Conservation (phyloP, 2,888 invertebrate species). For the Pteria penguin region DNA sequence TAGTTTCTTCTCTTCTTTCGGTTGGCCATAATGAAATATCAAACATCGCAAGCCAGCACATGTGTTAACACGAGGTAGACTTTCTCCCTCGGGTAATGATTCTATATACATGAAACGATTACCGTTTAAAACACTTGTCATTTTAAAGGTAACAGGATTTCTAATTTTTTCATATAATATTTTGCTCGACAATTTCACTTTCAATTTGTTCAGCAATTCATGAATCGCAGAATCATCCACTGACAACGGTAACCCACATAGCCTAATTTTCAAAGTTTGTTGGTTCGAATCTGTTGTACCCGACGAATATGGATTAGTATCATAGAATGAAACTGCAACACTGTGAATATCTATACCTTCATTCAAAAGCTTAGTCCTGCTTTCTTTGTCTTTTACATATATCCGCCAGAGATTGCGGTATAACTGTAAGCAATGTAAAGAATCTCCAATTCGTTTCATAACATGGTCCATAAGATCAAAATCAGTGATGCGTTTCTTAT, state of each 20-base stretch:
- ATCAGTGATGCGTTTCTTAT: too few relatives aligned
- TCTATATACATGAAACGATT: background rate
- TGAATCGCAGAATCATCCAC: background rate
- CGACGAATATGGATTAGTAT: too few relatives aligned
- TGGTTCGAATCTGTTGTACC: too few relatives aligned
- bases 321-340: too few relatives aligned
- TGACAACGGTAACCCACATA: slow-evolving; percentile 3
- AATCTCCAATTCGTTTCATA: background rate
- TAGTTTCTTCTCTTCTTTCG: background rate
- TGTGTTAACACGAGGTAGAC: background rate
- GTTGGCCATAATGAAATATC: background rate
- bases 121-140: slow-evolving; percentile 1
- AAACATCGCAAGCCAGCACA: background rate
- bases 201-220: background rate
- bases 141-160: background rate
- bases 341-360: slow-evolving; percentile 4
- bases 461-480: background rate
- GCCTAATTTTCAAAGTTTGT: too few relatives aligned
- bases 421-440: background rate
- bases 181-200: background rate
- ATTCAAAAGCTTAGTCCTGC: background rate
- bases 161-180: background rate
- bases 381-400: background rate
- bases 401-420: background rate
- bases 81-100: background rate